Base-by-base conservation (phyloP, 1,140 invertebrate genomes). In the Tetramorium alpestre region DNA sequence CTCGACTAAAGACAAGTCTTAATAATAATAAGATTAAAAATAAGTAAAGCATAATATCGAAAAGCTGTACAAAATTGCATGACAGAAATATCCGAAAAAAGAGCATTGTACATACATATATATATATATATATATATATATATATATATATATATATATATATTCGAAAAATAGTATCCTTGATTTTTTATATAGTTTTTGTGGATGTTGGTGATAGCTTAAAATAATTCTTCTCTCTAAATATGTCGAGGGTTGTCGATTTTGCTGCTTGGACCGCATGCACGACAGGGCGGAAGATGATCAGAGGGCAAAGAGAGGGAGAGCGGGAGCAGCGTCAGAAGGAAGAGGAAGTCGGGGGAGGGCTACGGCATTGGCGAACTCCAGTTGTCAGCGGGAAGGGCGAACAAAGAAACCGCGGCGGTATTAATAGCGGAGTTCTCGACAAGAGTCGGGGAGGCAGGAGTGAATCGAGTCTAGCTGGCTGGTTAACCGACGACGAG, bases 401-500 rank as follows among this genome's bases (percentile, higher is more conserved):
- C 41, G 69, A 44, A 84, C 81, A 84, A 84, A 84, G 81, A 84
- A 84, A 84, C 51, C 81, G 72, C 51, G 67, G 58, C 11, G 41
- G 81, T 84, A 84, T 84, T 84, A 84, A 84, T 75, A 84, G 81
- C 54, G 33, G 69, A 47, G 41, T 70, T 84, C 80, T 28, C 44
- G 41, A 81, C 22, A 28, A 49, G 64, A 38, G 38, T 10, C 51
- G 13, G 49, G 38, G 33, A 33, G 25, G 33, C 51, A 13, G 69
- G 33, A 58, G 41, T 58, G 80, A 84, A 60, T 84, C 51, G 69
- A 60, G 65, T 25, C 51, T 60, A 49, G 60, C 76, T 64, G 25
- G 41, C 80, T 84, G 80, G 25, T 84, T 73, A 84, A 56, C 69
- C 44, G 54, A 62, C 70, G 28, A 41, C 22, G 38, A 60, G 73